phyloP scores from a whole-genome alignment of 2,888 invertebrate genomes.

The Ethmia dodecea region DNA sequence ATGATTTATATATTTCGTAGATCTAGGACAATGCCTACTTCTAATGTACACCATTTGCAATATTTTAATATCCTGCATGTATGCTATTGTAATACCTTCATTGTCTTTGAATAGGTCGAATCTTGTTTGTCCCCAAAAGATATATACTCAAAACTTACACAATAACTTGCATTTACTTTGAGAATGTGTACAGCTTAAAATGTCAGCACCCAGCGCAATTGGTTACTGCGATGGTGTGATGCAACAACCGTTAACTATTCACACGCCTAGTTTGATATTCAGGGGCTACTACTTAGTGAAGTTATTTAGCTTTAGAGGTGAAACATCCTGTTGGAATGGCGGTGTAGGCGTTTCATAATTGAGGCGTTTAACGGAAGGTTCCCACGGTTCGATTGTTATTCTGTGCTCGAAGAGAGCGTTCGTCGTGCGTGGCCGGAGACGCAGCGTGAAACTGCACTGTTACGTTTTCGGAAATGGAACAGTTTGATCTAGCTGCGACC shows the following conservation, averaged over 20 bases:
- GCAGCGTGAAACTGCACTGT: constrained; percentile 38
- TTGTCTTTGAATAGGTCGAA: too few species aligned
- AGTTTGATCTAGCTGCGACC: constrained; percentile 12
- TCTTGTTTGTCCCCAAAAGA: not conserved
- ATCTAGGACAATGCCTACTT: too few species aligned
- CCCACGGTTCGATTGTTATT: constrained; percentile 71
- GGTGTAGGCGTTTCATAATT: constrained; percentile 53
- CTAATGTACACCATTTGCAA: too few species aligned
- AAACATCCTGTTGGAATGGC: constrained; percentile 39
- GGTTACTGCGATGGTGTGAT: constrained; percentile 32
- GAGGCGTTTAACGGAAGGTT: constrained; percentile 50
- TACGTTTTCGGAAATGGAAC: constrained; percentile 42
- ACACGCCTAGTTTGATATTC: constrained; percentile 42
- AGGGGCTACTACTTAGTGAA: constrained; percentile 29
- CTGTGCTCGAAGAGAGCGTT: constrained; percentile 44
- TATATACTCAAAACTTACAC: not conserved
- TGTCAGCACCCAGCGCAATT: constrained; percentile 28
- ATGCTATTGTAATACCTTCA: too few species aligned
- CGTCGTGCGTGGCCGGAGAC: constrained; percentile 53
- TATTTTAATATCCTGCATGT: too few species aligned
- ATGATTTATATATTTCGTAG: too few species aligned
- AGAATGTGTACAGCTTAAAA: too few species aligned
- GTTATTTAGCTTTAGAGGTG: constrained; percentile 37
- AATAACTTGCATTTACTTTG: constrained; percentile 10
- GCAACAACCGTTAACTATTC: constrained; percentile 55